Conservation (phyloP, 2,888 invertebrate species). For the Taphrorychus bicolor region DNA sequence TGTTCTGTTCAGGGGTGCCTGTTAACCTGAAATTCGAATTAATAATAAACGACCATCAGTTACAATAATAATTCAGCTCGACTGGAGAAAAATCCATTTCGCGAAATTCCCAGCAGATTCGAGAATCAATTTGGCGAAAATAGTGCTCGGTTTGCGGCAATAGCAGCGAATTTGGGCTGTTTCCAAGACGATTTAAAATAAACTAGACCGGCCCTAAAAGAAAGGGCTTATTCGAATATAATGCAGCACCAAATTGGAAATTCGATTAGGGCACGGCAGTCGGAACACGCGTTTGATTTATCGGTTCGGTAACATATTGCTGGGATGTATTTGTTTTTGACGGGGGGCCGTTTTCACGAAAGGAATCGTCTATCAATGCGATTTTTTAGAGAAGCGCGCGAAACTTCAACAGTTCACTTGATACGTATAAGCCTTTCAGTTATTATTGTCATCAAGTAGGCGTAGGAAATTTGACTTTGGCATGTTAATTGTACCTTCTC, state of each 20-base stretch:
- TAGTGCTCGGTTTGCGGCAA: neutral
- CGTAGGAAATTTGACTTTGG: no score
- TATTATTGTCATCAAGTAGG: no score
- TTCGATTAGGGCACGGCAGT: neutral
- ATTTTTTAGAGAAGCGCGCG: neutral
- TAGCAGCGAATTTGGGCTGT: conserved; percentile 3
- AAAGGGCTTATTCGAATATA: neutral
- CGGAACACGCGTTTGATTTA: neutral
- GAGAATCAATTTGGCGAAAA: neutral
- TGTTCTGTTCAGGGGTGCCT: conserved; percentile 56
- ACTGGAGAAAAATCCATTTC: no score
- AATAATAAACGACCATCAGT: neutral
- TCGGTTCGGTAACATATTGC: neutral
- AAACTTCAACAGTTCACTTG: no score
- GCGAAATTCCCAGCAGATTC: neutral
- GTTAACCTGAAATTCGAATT: conserved; percentile 51
- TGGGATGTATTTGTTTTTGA: neutral
- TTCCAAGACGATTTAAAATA: conserved; percentile 5
- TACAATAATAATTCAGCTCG: no score
- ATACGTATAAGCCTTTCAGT: no score
- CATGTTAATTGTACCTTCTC: no score
- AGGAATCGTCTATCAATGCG: neutral
- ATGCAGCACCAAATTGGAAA: neutral
- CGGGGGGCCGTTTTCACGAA: neutral
- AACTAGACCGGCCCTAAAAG: neutral